A percentile compares a stretch with the other conserved stretches of the same genome.
Evolutionary conservation across 2,113 vertebrate species (phyloP).

Genomic region (Asarcornis scutulata): DNA sequence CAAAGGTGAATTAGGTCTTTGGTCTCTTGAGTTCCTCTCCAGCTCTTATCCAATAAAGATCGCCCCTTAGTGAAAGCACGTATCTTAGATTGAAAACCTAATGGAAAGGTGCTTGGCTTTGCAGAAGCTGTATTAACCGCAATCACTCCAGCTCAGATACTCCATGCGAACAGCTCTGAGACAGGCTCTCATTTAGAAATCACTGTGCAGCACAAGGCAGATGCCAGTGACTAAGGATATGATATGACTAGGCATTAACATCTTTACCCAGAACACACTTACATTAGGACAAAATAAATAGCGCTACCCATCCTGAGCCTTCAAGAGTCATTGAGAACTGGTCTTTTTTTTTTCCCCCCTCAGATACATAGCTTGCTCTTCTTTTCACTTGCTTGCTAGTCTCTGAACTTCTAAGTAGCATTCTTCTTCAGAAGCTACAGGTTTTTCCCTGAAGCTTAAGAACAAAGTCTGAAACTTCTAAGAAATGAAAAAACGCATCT

Average conservation of each 20-base stretch:
- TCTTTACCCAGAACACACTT: not conserved
- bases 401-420: not conserved
- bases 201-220: not conserved
- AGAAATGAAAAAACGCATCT: fast-evolving
- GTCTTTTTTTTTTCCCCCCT: not conserved
- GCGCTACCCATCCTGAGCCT: not conserved
- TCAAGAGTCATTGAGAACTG: fast-evolving
- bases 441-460: not conserved
- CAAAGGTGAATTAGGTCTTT: not conserved
- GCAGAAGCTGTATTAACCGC: not conserved
- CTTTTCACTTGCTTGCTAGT: not conserved
- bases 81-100: not conserved
- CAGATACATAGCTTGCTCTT: not conserved
- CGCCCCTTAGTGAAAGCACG: not conserved
- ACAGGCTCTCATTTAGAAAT: not conserved
- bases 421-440: not conserved
- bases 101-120: not conserved
- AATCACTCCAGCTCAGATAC: not conserved
- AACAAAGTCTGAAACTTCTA: not conserved
- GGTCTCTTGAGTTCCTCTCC: not conserved
- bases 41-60: not conserved
- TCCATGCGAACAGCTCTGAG: not conserved
- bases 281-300: not conserved
- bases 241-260: not conserved
- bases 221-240: not conserved